These are phyloP conservation scores for Trichonephila clavata DNA, from an alignment of 1,140 invertebrate species.

Conservation along the genomic window DNA sequence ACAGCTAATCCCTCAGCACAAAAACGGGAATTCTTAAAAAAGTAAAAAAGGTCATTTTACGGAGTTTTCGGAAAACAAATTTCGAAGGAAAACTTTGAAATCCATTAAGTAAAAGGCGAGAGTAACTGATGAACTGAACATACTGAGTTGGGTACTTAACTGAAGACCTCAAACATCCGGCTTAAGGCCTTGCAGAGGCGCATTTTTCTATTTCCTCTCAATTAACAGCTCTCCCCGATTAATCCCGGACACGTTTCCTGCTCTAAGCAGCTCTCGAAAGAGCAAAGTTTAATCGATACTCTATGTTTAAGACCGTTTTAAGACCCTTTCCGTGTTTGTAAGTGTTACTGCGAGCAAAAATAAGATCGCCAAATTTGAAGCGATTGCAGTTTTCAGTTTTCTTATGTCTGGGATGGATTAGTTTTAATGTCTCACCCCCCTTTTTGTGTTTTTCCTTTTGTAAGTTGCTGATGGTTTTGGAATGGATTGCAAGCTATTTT, in stretches of 20 bases:
- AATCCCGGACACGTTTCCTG: conserved; percentile 50
- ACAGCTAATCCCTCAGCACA: background rate
- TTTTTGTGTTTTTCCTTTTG: background rate
- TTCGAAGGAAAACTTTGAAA: conserved; percentile 33
- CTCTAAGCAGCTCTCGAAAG: conserved; percentile 7
- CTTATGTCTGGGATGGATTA: background rate
- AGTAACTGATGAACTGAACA: conserved; percentile 39
- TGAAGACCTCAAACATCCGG: conserved; percentile 56
- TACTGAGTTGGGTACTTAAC: conserved; percentile 18
- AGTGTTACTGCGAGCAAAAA: background rate
- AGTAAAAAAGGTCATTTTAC: background rate
- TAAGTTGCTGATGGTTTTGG: background rate
- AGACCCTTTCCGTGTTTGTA: conserved; percentile 6
- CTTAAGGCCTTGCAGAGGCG: background rate
- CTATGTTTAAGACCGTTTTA: background rate
- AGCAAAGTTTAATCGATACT: conserved; percentile 60
- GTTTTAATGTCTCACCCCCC: background rate
- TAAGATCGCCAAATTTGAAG: background rate
- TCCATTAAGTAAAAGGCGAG: conserved; percentile 47
- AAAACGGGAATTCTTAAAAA: background rate
- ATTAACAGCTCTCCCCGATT: conserved; percentile 52
- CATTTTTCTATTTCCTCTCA: conserved; percentile 68
- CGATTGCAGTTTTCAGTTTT: conserved; percentile 10
- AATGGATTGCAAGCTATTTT: background rate
- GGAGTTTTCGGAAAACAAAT: background rate